Evolutionary conservation across 1,140 invertebrate species (phyloP).

Genomic region (Holcopasites calliopsidis): DNA sequence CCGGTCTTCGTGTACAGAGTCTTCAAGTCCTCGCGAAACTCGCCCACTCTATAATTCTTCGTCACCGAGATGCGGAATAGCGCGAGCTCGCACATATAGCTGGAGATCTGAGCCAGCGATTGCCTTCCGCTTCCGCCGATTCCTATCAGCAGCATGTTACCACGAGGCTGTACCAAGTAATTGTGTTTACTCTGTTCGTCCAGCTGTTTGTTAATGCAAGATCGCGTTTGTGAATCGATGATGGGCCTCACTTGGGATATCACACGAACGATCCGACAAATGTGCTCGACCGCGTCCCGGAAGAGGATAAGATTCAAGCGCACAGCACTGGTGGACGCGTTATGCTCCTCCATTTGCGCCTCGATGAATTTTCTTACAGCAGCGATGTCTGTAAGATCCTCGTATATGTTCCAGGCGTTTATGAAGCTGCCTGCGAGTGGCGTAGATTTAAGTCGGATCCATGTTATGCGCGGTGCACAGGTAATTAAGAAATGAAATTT

Average conservation of each 20-base stretch:
- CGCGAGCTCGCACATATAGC: slow-evolving; percentile 88
- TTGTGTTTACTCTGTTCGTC: too few relatives aligned
- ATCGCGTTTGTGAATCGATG: too few relatives aligned
- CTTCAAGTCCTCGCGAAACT: slow-evolving; percentile 93
- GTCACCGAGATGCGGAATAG: slow-evolving; percentile 90
- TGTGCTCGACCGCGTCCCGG: slow-evolving; percentile 90
- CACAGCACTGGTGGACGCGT: slow-evolving; percentile 86
- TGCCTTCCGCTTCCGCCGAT: slow-evolving; percentile 93
- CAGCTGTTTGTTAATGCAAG: too few relatives aligned
- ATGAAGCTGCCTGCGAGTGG: slow-evolving; percentile 83
- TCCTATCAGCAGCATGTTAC: slow-evolving; percentile 91
- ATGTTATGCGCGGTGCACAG: neutral
- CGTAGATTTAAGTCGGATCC: neutral
- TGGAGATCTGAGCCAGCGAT: slow-evolving; percentile 86
- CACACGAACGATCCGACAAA: slow-evolving; percentile 89
- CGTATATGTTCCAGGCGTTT: slow-evolving; percentile 87
- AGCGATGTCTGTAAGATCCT: slow-evolving; percentile 85
- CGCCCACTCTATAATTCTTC: slow-evolving; percentile 86
- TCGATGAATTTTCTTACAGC: slow-evolving; percentile 84
- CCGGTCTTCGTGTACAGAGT: slow-evolving; percentile 86
- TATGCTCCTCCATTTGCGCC: slow-evolving; percentile 88
- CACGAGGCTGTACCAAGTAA: slow-evolving; percentile 80
- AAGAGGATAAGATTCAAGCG: slow-evolving; percentile 91
- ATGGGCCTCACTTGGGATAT: slow-evolving; percentile 87
- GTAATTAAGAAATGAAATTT: too few relatives aligned